Base-by-base conservation (phyloP, 2,113 vertebrate species). In the Oryzias celebensis region DNA sequence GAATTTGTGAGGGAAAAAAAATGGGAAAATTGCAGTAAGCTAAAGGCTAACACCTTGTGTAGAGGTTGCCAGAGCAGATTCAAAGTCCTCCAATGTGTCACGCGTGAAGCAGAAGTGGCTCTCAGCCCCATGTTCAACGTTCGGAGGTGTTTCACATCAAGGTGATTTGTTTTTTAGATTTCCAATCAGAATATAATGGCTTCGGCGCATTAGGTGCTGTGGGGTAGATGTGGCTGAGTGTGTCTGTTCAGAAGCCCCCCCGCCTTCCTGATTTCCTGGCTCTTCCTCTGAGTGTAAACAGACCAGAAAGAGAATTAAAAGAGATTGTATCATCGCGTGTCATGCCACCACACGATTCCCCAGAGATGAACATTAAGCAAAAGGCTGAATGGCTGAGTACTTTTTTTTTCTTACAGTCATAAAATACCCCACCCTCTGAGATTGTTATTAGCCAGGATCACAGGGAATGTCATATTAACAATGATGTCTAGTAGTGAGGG, bases 351-450 rank as follows among this genome's bases (percentile, higher is more conserved):
- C 84, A 85, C 75, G 87, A 88, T 89, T 89, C 91, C 88, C 82
- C 31, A 79, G 89, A 90, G 91, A 91, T 91, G 81, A 91, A 88
- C 91, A 92, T 93, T 93, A 92, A 92, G 83, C 91, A 91, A 93
- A 89, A 90, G 23, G 84, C 86, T 89, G 85, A 84, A 86, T 83
- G 73, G 79, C 67, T 60, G 73, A 73, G 66, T 36, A 36, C 49
- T 51, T 72, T 84, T 85, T 69, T 56, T 31, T 82, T 71, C 45
- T 52, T 59, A 70, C 72, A 84, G 85, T 82, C 87, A 87, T 89
- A 90, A 91, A 91, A 88, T 82, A 85, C 75, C 84, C 77, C 88
- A 84, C 88, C 88, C 87, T 90, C 89, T 73, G 84, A 77, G 88
- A 82, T 77, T 81, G 87, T 92, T 91, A 92, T 91, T 92, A 91